Percentiles rank a stretch among this genome's conserved stretches.
Evolutionary conservation across 2,888 invertebrate species (phyloP).

Genomic region (Petrolisthes manimaculis): DNA sequence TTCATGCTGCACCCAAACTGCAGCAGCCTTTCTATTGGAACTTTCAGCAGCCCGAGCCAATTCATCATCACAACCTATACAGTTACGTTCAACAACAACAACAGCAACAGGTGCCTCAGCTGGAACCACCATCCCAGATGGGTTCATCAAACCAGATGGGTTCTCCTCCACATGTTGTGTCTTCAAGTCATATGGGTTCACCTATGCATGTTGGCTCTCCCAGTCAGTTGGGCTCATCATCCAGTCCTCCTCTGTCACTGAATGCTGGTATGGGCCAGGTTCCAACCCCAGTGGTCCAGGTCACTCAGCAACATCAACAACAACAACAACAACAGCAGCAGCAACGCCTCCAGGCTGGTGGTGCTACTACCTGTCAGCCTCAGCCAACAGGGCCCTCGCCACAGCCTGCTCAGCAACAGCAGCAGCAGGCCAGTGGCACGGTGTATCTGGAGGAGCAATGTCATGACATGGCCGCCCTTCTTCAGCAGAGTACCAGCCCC

Average conservation of each 20-base stretch:
- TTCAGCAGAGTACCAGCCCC: constrained; percentile 39
- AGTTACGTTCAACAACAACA: constrained; percentile 20
- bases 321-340: constrained; percentile 35
- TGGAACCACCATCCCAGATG: constrained; percentile 11
- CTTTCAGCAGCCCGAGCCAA: constrained; percentile 11
- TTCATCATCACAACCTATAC: neutral
- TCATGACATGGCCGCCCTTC: constrained; percentile 51
- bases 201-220: constrained; percentile 6
- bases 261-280: constrained; percentile 41
- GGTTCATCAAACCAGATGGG: constrained; percentile 10
- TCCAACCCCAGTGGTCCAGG: constrained; percentile 58
- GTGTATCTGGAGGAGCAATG: constrained; percentile 52
- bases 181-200: constrained; percentile 9
- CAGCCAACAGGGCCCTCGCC: neutral
- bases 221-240: constrained; percentile 23
- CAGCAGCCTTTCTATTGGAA: constrained; percentile 16
- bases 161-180: neutral
- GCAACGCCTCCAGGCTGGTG: neutral
- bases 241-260: constrained; percentile 43
- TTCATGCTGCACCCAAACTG: constrained; percentile 37
- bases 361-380: constrained; percentile 8
- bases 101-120: constrained; percentile 28
- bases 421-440: constrained; percentile 16
- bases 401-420: constrained; percentile 17
- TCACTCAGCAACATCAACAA: constrained; percentile 42